These are phyloP conservation scores for Lepidostoma basale DNA, from an alignment of 1,140 invertebrate species.

Conservation along the genomic window DNA sequence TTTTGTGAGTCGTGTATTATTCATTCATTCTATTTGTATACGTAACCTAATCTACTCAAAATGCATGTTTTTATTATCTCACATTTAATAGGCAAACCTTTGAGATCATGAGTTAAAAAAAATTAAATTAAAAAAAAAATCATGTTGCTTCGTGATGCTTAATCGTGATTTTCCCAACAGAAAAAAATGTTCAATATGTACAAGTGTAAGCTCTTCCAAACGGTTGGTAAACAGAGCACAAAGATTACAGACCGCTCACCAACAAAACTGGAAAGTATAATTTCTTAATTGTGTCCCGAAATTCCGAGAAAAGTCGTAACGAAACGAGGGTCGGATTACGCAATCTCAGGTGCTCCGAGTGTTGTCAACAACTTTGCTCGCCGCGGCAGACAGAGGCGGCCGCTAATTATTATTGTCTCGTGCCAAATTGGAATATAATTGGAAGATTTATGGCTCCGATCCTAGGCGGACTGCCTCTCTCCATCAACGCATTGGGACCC, in stretches of 20 bases:
- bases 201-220: not conserved
- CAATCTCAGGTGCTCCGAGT: not conserved
- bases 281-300: not conserved
- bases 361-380: not conserved
- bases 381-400: not conserved
- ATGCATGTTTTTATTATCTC: too few relatives aligned
- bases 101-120: too few relatives aligned
- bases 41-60: too few relatives aligned
- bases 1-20: too few relatives aligned
- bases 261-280: not conserved
- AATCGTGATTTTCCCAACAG: not conserved
- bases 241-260: not conserved
- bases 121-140: too few relatives aligned
- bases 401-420: not conserved
- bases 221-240: not conserved
- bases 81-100: too few relatives aligned
- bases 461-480: too few relatives aligned
- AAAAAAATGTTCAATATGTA: not conserved
- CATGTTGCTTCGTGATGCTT: not conserved
- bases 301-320: not conserved
- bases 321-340: not conserved
- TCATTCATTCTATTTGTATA: too few relatives aligned
- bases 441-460: slow-evolving; percentile 31
- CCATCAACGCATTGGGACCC: too few relatives aligned
- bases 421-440: slow-evolving; percentile 42